Evolutionary conservation across 2,797 vertebrate genomes (phyloP).

Genomic region (Pangasius larnaudii): DNA sequence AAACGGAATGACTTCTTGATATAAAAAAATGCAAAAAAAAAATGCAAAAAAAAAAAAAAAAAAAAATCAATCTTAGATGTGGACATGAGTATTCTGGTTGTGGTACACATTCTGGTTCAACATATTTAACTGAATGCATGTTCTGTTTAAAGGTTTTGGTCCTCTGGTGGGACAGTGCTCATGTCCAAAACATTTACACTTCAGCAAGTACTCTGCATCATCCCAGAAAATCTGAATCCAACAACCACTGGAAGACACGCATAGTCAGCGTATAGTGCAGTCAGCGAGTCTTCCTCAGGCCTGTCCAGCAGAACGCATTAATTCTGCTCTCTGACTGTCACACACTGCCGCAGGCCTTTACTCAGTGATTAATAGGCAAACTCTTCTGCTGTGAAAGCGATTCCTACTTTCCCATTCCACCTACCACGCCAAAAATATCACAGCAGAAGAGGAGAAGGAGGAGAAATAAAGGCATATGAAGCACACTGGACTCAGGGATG

Average conservation of each 20-base stretch:
- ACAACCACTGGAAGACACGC: constrained; percentile 16
- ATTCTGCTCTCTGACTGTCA: constrained; percentile 21
- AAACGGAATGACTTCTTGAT: background rate
- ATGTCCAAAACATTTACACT: background rate
- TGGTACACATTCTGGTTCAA: background rate
- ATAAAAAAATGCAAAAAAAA: background rate
- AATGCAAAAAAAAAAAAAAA: background rate
- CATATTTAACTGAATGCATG: background rate
- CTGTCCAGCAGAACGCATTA: constrained; percentile 27
- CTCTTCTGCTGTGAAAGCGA: constrained; percentile 43
- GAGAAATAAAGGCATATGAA: background rate
- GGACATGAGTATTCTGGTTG: background rate
- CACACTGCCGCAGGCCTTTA: constrained; percentile 19
- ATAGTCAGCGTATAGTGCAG: background rate
- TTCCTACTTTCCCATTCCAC: constrained; percentile 34
- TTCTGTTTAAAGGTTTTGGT: background rate
- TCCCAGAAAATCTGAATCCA: constrained; percentile 27
- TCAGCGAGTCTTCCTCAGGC: constrained; percentile 31
- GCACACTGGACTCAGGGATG: background rate
- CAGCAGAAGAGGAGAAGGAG: constrained; percentile 23
- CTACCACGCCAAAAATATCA: constrained; percentile 37
- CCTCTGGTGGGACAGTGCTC: background rate
- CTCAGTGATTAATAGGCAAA: constrained; percentile 47
- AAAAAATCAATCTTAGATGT: background rate
- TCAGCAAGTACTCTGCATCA: background rate